Evolutionary conservation across 2,113 vertebrate species (phyloP).

Genomic region (Salminus brasiliensis): DNA sequence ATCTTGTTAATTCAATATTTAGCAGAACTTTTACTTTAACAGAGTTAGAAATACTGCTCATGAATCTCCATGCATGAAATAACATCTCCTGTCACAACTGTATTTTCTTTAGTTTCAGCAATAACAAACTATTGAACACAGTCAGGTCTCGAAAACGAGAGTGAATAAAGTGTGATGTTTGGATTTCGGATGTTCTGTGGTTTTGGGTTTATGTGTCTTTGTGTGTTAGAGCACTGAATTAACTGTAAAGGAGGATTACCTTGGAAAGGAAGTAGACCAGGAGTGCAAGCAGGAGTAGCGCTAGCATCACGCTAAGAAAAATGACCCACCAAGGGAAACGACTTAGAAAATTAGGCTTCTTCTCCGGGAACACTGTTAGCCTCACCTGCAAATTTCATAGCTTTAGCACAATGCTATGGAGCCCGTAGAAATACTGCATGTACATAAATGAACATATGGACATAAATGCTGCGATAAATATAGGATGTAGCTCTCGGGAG

Average conservation of each 20-base stretch:
- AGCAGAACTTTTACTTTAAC: too few species aligned
- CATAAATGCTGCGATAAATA: too few species aligned
- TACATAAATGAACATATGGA: too few species aligned
- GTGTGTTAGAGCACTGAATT: too few species aligned
- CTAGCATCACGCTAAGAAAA: slow-evolving; percentile 60
- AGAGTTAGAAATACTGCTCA: neutral
- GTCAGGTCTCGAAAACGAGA: neutral
- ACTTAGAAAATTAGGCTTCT: slow-evolving; percentile 42
- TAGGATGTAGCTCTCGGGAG: too few species aligned
- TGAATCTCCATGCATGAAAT: neutral
- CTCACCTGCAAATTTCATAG: slow-evolving; percentile 75
- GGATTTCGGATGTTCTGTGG: too few species aligned
- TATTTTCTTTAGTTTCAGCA: neutral
- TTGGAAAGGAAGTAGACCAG: slow-evolving; percentile 60
- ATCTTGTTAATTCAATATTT: too few species aligned
- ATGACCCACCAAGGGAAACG: slow-evolving; percentile 73
- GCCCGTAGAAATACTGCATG: too few species aligned
- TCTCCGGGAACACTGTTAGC: slow-evolving; percentile 85
- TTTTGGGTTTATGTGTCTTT: neutral
- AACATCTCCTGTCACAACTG: too few species aligned
- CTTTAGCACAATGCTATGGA: too few species aligned
- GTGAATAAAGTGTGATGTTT: neutral
- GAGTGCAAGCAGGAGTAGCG: slow-evolving; percentile 58
- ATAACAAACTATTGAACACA: neutral
- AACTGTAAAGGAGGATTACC: slow-evolving; percentile 60